A percentile compares a stretch with the other conserved stretches of the same genome.
Conservation (phyloP, 2,888 invertebrate species). For the Steinernema carpocapsae region DNA sequence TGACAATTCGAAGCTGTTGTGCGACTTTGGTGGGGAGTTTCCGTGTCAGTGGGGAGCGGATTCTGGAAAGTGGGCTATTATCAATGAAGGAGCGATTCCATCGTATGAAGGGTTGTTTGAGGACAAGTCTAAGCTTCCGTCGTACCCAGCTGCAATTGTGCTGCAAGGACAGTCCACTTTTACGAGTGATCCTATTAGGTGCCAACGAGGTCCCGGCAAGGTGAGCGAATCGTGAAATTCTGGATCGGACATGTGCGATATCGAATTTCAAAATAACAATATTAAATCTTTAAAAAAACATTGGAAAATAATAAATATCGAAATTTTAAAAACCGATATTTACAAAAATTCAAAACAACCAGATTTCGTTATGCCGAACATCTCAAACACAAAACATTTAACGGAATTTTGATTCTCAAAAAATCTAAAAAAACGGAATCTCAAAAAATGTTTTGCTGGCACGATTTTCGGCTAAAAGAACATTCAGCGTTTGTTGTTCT, state of each 20-base stretch:
- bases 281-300: not conserved
- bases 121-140: slow-evolving; percentile 48
- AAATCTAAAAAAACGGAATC: too few species aligned
- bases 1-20: slow-evolving; percentile 60
- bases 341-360: not conserved
- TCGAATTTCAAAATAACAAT: not conserved
- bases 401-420: too few species aligned
- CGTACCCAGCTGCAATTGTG: slow-evolving; percentile 64
- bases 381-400: too few species aligned
- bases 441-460: too few species aligned
- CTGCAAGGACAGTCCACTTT: slow-evolving; percentile 65
- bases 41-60: slow-evolving; percentile 66
- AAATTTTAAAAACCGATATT: not conserved
- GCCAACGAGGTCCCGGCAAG: slow-evolving; percentile 64
- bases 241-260: not conserved
- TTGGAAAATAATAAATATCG: not conserved
- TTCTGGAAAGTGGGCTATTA: slow-evolving; percentile 64
- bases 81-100: slow-evolving; percentile 64
- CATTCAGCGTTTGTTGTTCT: too few species aligned
- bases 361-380: too few species aligned
- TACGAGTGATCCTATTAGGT: slow-evolving; percentile 63
- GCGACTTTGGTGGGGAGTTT: slow-evolving; percentile 64
- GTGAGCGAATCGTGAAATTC: slow-evolving; percentile 39
- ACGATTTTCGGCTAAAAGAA: too few species aligned
- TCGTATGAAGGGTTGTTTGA: slow-evolving; percentile 55